Conservation (phyloP, 2,797 vertebrate species). For the Sciurus vulgaris region DNA sequence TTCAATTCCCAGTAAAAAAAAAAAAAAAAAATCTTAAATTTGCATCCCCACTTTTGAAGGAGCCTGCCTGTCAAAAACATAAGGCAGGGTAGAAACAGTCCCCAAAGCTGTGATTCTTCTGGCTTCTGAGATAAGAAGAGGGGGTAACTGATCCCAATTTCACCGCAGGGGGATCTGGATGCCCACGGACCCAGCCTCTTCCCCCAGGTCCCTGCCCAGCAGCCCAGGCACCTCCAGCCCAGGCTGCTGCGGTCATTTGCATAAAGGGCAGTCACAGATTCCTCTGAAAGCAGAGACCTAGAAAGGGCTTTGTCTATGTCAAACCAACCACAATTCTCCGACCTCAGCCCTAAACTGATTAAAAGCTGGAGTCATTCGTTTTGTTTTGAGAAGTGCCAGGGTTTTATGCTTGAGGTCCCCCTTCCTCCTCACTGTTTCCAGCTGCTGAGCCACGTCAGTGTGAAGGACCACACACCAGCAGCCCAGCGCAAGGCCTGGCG, state of each 20-base stretch:
- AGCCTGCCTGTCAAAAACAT: not conserved
- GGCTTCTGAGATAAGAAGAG: not conserved
- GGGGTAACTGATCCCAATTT: too few relatives aligned
- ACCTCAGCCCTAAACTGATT: slow-evolving; percentile 76
- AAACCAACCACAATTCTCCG: slow-evolving; percentile 72
- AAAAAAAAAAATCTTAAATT: not conserved
- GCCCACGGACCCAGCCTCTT: not conserved
- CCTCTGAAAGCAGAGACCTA: slow-evolving; percentile 44
- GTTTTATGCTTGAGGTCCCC: slow-evolving; percentile 69
- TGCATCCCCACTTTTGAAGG: not conserved
- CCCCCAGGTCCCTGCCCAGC: not conserved
- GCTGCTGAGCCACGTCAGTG: slow-evolving; percentile 87
- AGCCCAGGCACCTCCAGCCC: not conserved
- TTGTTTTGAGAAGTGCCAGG: slow-evolving; percentile 83
- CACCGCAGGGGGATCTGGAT: not conserved
- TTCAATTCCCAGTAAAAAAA: not conserved
- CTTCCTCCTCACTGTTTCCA: slow-evolving; percentile 87
- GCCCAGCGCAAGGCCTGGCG: slow-evolving; percentile 85
- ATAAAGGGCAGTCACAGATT: not conserved
- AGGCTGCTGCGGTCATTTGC: not conserved
- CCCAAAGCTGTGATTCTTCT: not conserved
- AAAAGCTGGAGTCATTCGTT: slow-evolving; percentile 77
- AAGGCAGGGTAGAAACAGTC: not conserved
- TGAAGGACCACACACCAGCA: slow-evolving; percentile 90
- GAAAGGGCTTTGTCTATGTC: slow-evolving; percentile 58